These are phyloP conservation scores for Andrena bucephala DNA, from an alignment of 2,888 invertebrate species.

Conservation along the genomic window DNA sequence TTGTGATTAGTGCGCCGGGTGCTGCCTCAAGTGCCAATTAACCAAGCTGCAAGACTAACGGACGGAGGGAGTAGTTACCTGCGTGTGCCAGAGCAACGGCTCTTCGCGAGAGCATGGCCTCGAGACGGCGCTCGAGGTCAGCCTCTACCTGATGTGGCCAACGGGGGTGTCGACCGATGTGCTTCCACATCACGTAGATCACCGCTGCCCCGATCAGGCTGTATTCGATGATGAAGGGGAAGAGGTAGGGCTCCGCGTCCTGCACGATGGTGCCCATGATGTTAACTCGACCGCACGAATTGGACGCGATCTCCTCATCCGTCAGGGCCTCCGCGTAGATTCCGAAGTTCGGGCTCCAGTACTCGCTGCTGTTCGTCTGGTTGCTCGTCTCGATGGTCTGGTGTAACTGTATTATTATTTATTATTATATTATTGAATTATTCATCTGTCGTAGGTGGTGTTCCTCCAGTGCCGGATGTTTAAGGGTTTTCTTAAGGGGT, in stretches of 20 bases:
- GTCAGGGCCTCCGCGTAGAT: conserved; percentile 81
- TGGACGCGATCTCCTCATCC: conserved; percentile 76
- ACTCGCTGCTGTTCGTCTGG: conserved; percentile 78
- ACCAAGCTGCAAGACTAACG: background rate
- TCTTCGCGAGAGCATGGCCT: conserved; percentile 94
- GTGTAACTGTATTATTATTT: conserved; percentile 54
- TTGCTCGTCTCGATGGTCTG: conserved; percentile 84
- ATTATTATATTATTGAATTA: too few relatives aligned
- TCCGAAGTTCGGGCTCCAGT: conserved; percentile 77
- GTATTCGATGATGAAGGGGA: conserved; percentile 98
- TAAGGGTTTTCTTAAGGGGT: too few relatives aligned
- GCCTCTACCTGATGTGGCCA: conserved; percentile 91
- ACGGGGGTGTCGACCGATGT: conserved; percentile 95
- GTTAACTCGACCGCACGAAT: conserved; percentile 92
- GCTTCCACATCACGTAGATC: conserved; percentile 98
- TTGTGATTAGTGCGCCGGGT: conserved; percentile 10
- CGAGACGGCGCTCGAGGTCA: conserved; percentile 94
- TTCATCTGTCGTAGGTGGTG: too few relatives aligned
- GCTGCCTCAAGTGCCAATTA: conserved; percentile 2
- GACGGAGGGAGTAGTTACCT: conserved; percentile 81
- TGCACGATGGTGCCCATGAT: conserved; percentile 97
- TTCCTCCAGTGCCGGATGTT: too few relatives aligned
- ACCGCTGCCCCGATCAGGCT: conserved; percentile 97
- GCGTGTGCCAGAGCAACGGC: conserved; percentile 95
- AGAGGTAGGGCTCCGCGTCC: conserved; percentile 97